Percentiles rank a stretch among this genome's conserved stretches.
phyloP scores from a whole-genome alignment of 2,888 invertebrate species.

The Sphecodes monilicornis region DNA sequence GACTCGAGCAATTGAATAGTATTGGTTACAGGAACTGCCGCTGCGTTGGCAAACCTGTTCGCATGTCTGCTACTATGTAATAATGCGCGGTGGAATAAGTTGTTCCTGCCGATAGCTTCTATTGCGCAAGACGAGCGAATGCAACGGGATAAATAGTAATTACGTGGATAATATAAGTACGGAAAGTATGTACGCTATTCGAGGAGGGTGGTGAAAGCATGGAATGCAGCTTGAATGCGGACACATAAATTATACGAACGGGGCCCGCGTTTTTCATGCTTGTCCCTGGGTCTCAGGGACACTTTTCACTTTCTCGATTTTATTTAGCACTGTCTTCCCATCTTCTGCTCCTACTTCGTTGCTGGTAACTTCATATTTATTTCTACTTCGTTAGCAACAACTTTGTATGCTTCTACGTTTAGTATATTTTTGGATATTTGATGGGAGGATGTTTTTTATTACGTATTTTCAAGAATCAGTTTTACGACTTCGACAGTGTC shows the following conservation, averaged over 20 bases:
- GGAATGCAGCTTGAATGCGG: constrained; percentile 10
- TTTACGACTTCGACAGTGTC: background rate
- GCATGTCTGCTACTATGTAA: constrained; percentile 22
- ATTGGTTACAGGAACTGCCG: constrained; percentile 14
- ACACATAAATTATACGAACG: background rate
- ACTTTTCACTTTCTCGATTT: background rate
- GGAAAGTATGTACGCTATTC: background rate
- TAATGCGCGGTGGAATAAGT: constrained; percentile 11
- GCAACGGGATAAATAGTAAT: constrained; percentile 13
- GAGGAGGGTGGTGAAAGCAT: constrained; percentile 9
- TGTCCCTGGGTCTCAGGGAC: background rate
- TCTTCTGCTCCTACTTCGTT: background rate
- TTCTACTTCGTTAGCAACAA: background rate
- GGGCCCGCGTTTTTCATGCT: background rate
- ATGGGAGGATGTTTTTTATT: too few relatives aligned
- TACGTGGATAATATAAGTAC: constrained; percentile 2
- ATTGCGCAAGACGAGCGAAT: constrained; percentile 18
- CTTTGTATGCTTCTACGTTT: background rate
- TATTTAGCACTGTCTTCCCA: background rate
- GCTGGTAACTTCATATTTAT: background rate
- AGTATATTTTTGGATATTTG: background rate
- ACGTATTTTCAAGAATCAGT: background rate
- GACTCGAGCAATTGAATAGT: background rate
- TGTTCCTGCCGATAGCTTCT: background rate
- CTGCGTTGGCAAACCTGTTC: constrained; percentile 18